A percentile compares a stretch with the other conserved stretches of the same genome.
These are phyloP conservation scores for Pelosia muscerda DNA, from an alignment of 2,888 invertebrate genomes.

Conservation along the genomic window DNA sequence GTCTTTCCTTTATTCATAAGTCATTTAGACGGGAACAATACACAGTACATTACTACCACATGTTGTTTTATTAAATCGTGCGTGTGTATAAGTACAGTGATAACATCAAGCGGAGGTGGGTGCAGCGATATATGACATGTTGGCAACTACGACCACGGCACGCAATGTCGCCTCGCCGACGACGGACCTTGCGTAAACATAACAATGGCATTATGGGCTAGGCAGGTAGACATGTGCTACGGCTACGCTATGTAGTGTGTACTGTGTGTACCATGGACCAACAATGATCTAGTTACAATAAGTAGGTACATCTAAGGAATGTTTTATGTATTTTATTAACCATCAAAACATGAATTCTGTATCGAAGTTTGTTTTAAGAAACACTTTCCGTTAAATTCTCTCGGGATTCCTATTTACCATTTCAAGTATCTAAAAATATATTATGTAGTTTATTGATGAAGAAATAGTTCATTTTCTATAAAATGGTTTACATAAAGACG, in stretches of 20 bases:
- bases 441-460: not conserved
- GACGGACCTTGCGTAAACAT: constrained; percentile 61
- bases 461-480: constrained; percentile 1
- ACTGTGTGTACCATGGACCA: constrained; percentile 37
- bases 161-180: constrained; percentile 55
- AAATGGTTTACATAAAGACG: constrained; percentile 9
- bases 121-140: constrained; percentile 61
- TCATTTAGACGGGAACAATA: constrained; percentile 39
- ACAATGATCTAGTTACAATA: constrained; percentile 46
- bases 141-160: constrained; percentile 51
- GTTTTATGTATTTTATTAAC: not conserved
- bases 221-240: constrained; percentile 49
- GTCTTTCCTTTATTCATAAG: constrained; percentile 27
- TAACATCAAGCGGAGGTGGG: constrained; percentile 59
- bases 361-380: not conserved
- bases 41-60: constrained; percentile 20
- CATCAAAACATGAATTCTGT: not conserved
- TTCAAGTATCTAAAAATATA: not conserved
- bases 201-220: constrained; percentile 61
- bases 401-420: no score
- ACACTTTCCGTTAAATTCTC: not conserved
- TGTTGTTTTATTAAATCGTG: constrained; percentile 28
- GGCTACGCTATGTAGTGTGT: constrained; percentile 35
- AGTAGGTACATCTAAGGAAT: constrained; percentile 32
- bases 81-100: constrained; percentile 43